Percentiles rank a stretch among this genome's conserved stretches.
phyloP scores from a whole-genome alignment of 2,113 vertebrate genomes.

The Caretta caretta region DNA sequence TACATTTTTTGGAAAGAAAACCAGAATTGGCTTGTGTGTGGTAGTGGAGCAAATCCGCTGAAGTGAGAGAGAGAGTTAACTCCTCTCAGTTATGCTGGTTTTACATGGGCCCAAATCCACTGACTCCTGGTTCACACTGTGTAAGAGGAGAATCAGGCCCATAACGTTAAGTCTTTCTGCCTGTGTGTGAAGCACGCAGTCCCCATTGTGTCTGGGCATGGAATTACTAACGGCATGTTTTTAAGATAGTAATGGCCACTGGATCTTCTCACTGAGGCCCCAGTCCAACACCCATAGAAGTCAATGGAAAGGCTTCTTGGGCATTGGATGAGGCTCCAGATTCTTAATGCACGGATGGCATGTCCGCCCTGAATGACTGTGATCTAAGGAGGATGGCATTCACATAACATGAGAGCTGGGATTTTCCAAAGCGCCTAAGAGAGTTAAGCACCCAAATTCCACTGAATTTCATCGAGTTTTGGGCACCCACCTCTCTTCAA shows the following conservation, averaged over 20 bases:
- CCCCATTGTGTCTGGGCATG: neutral
- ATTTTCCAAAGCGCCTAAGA: neutral
- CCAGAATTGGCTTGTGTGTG: constrained; percentile 7
- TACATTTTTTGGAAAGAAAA: constrained; percentile 31
- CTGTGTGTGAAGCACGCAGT: neutral
- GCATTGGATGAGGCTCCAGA: neutral
- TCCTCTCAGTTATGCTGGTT: neutral
- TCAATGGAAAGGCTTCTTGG: neutral
- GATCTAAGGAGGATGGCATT: neutral
- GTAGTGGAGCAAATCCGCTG: constrained; percentile 18
- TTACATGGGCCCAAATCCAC: neutral
- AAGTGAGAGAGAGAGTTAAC: neutral
- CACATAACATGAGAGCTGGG: neutral
- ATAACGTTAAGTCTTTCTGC: neutral
- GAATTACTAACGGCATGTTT: neutral
- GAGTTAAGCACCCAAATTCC: neutral
- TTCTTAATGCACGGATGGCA: neutral
- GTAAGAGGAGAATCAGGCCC: constrained; percentile 4
- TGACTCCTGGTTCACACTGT: constrained; percentile 6
- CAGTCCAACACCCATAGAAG: neutral
- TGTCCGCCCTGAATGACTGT: neutral
- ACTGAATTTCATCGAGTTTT: neutral
- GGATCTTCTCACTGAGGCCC: neutral
- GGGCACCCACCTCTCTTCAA: neutral
- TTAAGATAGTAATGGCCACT: constrained; percentile 10